Conservation (phyloP, 2,888 invertebrate genomes). For the Lasioglossum figueresi region DNA sequence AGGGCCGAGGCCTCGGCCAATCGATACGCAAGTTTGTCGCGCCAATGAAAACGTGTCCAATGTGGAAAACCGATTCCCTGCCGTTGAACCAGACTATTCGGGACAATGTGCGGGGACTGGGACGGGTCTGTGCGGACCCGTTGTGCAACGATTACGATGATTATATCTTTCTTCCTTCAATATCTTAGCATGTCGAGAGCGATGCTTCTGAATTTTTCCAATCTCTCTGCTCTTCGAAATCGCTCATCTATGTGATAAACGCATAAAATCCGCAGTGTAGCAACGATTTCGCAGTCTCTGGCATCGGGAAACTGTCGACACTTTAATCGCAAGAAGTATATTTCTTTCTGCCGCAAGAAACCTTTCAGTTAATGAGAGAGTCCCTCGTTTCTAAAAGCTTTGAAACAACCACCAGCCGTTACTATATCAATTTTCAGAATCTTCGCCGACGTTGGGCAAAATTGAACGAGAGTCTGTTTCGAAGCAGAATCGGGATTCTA, state of each 20-base stretch:
- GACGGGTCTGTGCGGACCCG: neutral
- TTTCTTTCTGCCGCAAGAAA: neutral
- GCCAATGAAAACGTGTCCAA: conserved; percentile 17
- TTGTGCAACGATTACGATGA: neutral
- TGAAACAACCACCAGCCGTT: neutral
- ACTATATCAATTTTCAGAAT: neutral
- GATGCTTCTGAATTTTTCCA: too few relatives aligned
- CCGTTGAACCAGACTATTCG: neutral
- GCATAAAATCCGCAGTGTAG: neutral
- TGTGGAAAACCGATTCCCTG: neutral
- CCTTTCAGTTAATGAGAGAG: neutral
- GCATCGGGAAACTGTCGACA: neutral
- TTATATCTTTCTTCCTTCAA: neutral
- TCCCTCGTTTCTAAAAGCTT: neutral
- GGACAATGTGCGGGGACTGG: neutral
- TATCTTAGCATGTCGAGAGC: neutral
- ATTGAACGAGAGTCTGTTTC: neutral
- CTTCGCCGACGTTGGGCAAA: neutral
- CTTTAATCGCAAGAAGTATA: neutral
- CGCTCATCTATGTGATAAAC: neutral
- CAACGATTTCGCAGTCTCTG: neutral
- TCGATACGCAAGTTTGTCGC: conserved; percentile 21
- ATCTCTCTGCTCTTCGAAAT: neutral
- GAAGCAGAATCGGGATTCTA: neutral
- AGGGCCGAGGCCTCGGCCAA: neutral